Conservation (phyloP, 2,888 invertebrate species). For the Drosophila neotestacea region DNA sequence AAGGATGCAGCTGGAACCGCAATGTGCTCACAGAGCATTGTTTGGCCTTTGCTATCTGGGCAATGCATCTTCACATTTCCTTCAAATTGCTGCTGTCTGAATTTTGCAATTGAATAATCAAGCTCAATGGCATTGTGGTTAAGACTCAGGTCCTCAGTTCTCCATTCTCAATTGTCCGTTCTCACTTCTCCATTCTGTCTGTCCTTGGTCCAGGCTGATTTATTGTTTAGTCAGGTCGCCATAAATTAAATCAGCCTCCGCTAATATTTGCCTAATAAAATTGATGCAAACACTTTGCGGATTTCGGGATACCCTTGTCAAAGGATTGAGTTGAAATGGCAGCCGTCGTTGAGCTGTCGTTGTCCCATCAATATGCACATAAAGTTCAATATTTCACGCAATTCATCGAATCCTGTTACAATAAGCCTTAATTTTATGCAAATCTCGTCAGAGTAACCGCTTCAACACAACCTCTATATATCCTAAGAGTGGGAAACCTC, state of each 20-base stretch:
- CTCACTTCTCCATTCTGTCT: background rate
- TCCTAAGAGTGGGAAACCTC: background rate
- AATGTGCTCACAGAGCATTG: slow-evolving; percentile 17
- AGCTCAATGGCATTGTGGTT: slow-evolving; percentile 61
- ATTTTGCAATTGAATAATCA: slow-evolving; percentile 78
- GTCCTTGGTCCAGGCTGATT: slow-evolving; percentile 50
- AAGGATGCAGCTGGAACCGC: slow-evolving; percentile 35
- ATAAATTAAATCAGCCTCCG: slow-evolving; percentile 68
- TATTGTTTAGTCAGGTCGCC: slow-evolving; percentile 64
- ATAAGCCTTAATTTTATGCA: slow-evolving; percentile 78
- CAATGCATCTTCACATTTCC: slow-evolving; percentile 69
- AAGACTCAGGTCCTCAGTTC: background rate
- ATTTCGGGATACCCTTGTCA: slow-evolving; percentile 54
- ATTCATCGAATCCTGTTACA: slow-evolving; percentile 75
- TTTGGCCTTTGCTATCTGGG: slow-evolving; percentile 54
- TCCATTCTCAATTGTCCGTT: no score
- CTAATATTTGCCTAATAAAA: slow-evolving; percentile 76
- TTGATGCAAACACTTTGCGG: slow-evolving; percentile 44
- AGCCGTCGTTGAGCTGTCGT: slow-evolving; percentile 28
- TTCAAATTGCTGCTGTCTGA: slow-evolving; percentile 63
- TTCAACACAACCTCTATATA: slow-evolving; percentile 9
- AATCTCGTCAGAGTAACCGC: slow-evolving; percentile 67
- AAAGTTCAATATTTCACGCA: slow-evolving; percentile 78
- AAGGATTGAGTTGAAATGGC: slow-evolving; percentile 51
- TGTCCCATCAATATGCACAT: slow-evolving; percentile 73